Conservation (phyloP, 2,888 invertebrate species). For the Omphaloscelis lunosa region DNA sequence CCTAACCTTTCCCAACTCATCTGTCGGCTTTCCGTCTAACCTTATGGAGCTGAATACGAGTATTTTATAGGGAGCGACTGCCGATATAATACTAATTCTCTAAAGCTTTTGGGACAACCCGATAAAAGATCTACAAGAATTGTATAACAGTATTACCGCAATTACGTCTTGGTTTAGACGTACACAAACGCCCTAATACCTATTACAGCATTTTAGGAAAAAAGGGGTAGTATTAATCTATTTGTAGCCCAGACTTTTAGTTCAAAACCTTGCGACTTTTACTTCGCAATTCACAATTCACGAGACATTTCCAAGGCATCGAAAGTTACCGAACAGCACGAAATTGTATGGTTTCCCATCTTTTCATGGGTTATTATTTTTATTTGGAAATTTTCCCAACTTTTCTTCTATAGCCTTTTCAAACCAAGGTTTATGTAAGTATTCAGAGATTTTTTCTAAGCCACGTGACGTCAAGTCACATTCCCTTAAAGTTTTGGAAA, state of each 20-base stretch:
- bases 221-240: slow-evolving; percentile 30
- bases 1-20: too few relatives aligned
- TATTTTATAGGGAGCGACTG: too few relatives aligned
- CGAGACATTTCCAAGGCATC: slow-evolving; percentile 11
- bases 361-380: slow-evolving; percentile 51
- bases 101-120: slow-evolving; percentile 2
- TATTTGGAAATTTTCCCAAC: slow-evolving; percentile 28
- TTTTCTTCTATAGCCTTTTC: slow-evolving; percentile 9
- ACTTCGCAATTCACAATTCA: slow-evolving; percentile 13
- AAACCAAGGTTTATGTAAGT: slow-evolving; percentile 46
- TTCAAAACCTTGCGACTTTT: slow-evolving; percentile 9
- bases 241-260: slow-evolving; percentile 37
- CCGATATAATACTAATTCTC: too few relatives aligned
- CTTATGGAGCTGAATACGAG: too few relatives aligned
- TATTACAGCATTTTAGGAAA: slow-evolving; percentile 23
- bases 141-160: neutral
- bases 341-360: slow-evolving; percentile 15
- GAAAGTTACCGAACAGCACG: slow-evolving; percentile 7
- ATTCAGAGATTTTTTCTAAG: slow-evolving; percentile 9
- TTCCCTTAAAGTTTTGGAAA: slow-evolving; percentile 36
- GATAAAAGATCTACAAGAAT: neutral
- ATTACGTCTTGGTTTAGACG: neutral
- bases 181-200: slow-evolving; percentile 9
- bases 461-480: slow-evolving; percentile 65
- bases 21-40: too few relatives aligned